Base-by-base conservation (phyloP, 2,113 vertebrate species). In the Calypte anna region DNA sequence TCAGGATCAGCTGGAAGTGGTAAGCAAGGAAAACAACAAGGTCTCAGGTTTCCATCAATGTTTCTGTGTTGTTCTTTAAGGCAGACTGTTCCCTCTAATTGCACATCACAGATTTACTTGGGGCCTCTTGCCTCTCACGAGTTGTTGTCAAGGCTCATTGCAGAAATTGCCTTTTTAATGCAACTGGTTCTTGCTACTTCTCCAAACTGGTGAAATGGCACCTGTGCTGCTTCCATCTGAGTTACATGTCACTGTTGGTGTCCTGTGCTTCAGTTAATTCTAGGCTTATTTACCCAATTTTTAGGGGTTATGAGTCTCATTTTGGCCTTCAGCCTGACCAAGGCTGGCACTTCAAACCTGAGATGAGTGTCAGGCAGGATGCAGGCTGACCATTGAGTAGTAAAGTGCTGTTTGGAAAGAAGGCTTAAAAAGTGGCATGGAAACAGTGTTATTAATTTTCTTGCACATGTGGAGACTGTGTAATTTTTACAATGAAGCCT, bases 1-100 rank as follows among this genome's bases (percentile, higher is more conserved):
- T 96, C 98, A 2, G 98, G 97, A 89, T 94, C 98, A 85, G 69
- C 96, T 30, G 98, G 97, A 95, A 97, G 98, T 67, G 97, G 98
- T 98, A 95, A 98, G 94, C 48, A 64, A 74, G 66, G 86, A 22
- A 66, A 17, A 16, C 50, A 50, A 7, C 22, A 50, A 21, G 22
- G 50, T 82, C 63, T 12, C 73, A 75, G 17, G 53, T 91, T 67
- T 28, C 64, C 23, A 0, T 59, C 3, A 2, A 0, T 48, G 43
- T 59, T 78, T 25, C 23, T 64, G 8, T 40, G 27, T 31, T 3
- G 4, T 46, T 57, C 72, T 36, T 25, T 33, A 28, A 55, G 40
- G 57, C 53, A 70, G 48, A 10, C 17, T 38, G 18, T 58, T 31
- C 3, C 33, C 44, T n/a, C 70, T 17, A 6, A 6, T 1, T 27